Evolutionary conservation across 2,797 vertebrate genomes (phyloP), one percentile per base, ranked within the genome.

Genomic region (Salmo trutta): DNA sequence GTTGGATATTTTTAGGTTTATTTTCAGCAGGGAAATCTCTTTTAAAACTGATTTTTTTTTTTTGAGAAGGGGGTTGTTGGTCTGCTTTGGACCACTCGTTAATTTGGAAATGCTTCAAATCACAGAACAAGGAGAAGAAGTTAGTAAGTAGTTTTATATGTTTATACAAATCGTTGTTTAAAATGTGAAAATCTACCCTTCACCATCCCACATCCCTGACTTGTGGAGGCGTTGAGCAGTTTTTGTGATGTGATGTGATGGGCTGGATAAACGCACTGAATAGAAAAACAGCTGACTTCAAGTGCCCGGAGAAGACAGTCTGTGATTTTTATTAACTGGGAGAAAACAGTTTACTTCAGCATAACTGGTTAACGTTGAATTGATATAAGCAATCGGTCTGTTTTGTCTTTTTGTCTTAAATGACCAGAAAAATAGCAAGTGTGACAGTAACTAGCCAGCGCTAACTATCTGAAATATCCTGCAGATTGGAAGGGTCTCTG

Each of bases 381-480:
- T 31, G 19, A 31, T 73, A 21, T 2, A 64, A 16, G 16, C 16
- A 41, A 56, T 27, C 29, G 29, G 36, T 33, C 0, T 67, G 16
- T 67, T 15, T 19, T 19, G 41, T 31, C 5, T 19, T 73, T 73
- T 73, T 33, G 71, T 72, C 71, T 53, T 53, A 29, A 4, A 24
- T 19, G 27, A 16, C 15, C 16, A 54, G 16, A 12, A 29, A 73
- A 31, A 47, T 79, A 19, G 31, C 54, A 72, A 54, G 75, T 33
- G 33, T 33, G 5, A 33, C 5, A 5, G 31, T 54, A 70, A 16
- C n/a, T 47, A 74, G n/a, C n/a, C n/a, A n/a, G n/a, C n/a, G n/a
- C n/a, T 41, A 51, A 3, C 36, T 15, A 52, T n/a, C 41, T 27
- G 81, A 85, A 79, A 93, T 92, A 91, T 83, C 75, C 2, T 24